Conservation (phyloP, 2,797 vertebrate genomes). For the Zenarchopterus dispar region DNA sequence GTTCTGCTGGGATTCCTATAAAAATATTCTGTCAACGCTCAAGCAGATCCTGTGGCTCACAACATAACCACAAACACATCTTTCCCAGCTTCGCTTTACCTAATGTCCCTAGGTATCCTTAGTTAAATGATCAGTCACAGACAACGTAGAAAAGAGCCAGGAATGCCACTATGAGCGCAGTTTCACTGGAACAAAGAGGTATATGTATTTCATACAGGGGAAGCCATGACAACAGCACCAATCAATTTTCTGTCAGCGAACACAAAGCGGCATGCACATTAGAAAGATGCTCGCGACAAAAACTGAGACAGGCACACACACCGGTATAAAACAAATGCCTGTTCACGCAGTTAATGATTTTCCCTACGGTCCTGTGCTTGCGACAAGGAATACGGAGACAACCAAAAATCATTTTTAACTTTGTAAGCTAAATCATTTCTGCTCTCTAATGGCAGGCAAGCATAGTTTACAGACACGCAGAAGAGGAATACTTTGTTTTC, state of each 20-base stretch:
- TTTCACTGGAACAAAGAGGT: constrained; percentile 52
- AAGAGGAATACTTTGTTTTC: too few relatives aligned
- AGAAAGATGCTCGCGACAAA: constrained; percentile 43
- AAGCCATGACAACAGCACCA: constrained; percentile 29
- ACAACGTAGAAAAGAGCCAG: constrained; percentile 40
- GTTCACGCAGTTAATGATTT: constrained; percentile 42
- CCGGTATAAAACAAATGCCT: constrained; percentile 38
- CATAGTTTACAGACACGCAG: constrained; percentile 11
- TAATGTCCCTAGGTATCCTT: constrained; percentile 46
- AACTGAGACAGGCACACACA: constrained; percentile 42
- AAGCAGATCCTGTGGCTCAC: constrained; percentile 45
- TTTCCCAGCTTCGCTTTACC: constrained; percentile 22
- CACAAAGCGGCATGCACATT: constrained; percentile 29
- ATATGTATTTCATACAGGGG: constrained; percentile 40
- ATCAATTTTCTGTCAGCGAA: constrained; percentile 54
- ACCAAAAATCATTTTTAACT: constrained; percentile 34
- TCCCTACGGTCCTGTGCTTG: constrained; percentile 16
- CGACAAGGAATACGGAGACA: constrained; percentile 17
- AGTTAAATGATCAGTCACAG: constrained; percentile 47
- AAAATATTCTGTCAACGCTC: constrained; percentile 37
- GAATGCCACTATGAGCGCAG: constrained; percentile 27
- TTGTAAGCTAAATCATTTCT: constrained; percentile 25
- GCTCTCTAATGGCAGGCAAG: constrained; percentile 9
- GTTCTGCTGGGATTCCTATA: constrained; percentile 25
- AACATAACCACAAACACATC: constrained; percentile 31